Base-by-base conservation (phyloP, 2,113 vertebrate species). In the Poeciliopsis turrubarensis region DNA sequence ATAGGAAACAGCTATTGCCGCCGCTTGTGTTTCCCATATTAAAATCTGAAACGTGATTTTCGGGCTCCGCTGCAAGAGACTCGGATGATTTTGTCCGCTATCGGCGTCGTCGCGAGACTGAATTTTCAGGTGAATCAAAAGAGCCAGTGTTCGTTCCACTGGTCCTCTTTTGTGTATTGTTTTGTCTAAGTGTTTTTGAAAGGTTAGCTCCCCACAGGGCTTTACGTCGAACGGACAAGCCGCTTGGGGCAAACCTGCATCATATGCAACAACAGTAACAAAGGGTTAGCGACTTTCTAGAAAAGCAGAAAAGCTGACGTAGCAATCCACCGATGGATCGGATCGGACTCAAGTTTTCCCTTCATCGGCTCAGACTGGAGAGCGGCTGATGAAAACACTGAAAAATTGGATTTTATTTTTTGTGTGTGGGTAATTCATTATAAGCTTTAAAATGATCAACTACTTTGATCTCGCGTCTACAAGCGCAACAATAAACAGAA, bases 121-220 rank as follows among this genome's bases (percentile, higher is more conserved):
- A n/a, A n/a, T 5, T 47, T 47, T 17, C n/a, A 47, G 4, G 17
- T 7, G 44, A 47, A 47, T 6, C 65, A 65, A 70, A 26, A 61
- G 26, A 63, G 30, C 44, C 51, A 47, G 15, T 9, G 22, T 27
- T 19, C 27, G 34, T 78, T 75, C 77, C n/a, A 47, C 67, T 66
- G 31, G 41, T 66, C 67, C 78, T 71, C 65, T 66, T 47, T 65
- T 68, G 70, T 67, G 19, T 61, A 60, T 70, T 80, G 63, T 41
- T 78, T 61, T 79, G 26, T 15, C 64, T n/a, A 11, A 57, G 61
- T 5, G 6, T 57, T 73, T 86, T 74, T 80, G 68, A 72, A 84
- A 66, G 41, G 66, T 65, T 73, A 0, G 68, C 77, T 75, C 61
- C 60, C 65, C 72, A n/a, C 8, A n/a, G 64, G 66, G 17, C 25